phyloP scores from a whole-genome alignment of 1,140 invertebrate genomes.

The Pseudomyrmex cubaensis region DNA sequence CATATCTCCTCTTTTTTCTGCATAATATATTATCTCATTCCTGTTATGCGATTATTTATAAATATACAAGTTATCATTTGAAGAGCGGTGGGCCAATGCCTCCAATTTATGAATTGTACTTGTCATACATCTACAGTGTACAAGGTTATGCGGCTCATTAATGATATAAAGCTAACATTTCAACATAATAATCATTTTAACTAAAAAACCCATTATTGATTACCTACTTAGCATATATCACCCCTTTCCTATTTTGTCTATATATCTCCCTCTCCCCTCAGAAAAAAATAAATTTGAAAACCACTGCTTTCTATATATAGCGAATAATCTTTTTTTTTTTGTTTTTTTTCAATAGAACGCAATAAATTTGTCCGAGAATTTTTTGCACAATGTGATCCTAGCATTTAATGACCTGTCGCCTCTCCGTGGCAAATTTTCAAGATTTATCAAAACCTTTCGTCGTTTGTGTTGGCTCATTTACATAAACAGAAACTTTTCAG shows the following conservation, averaged over 20 bases:
- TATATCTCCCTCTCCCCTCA: constrained; percentile 61
- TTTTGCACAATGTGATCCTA: constrained; percentile 4
- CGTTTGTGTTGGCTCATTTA: constrained; percentile 30
- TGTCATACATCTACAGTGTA: constrained; percentile 63
- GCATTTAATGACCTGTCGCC: constrained; percentile 12
- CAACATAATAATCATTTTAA: constrained; percentile 62
- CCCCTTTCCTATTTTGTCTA: constrained; percentile 56
- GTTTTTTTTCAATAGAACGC: constrained; percentile 40
- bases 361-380: constrained; percentile 41
- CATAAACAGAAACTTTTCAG: constrained; percentile 30
- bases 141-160: constrained; percentile 68
- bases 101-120: constrained; percentile 74
- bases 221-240: constrained; percentile 69
- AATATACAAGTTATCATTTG: constrained; percentile 83
- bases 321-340: constrained; percentile 51
- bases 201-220: constrained; percentile 73
- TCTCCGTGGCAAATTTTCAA: not conserved
- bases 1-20: constrained; percentile 74
- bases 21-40: constrained; percentile 79
- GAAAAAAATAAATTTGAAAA: constrained; percentile 64
- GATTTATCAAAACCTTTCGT: constrained; percentile 9
- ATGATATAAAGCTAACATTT: constrained; percentile 70
- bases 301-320: constrained; percentile 20
- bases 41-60: constrained; percentile 82
- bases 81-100: constrained; percentile 80